Evolutionary conservation across 2,113 vertebrate genomes (phyloP).

Genomic region (Callipepla squamata): DNA sequence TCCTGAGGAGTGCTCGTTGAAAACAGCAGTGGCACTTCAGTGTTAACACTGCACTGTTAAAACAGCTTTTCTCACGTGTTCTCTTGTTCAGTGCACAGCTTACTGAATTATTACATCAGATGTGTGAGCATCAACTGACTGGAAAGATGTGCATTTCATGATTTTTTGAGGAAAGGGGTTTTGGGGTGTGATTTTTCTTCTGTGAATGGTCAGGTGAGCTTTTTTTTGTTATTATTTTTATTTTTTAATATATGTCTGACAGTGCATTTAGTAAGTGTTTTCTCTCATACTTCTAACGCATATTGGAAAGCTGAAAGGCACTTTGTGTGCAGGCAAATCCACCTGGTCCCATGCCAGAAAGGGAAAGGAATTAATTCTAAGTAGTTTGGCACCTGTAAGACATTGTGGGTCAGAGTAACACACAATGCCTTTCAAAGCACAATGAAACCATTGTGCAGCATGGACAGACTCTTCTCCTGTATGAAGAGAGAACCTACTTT

Average conservation of each 20-base stretch:
- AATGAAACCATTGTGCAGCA: neutral
- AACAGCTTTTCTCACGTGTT: neutral
- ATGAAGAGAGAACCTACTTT: neutral
- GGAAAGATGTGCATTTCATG: neutral
- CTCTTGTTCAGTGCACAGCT: neutral
- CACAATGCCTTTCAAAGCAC: neutral
- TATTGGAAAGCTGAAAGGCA: neutral
- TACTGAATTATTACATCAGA: neutral
- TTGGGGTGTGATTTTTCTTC: neutral
- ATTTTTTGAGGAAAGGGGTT: neutral
- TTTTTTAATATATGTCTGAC: neutral
- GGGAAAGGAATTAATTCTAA: neutral
- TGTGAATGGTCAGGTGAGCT: neutral
- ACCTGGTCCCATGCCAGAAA: neutral
- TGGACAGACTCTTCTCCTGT: rapidly evolving
- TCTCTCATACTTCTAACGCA: neutral
- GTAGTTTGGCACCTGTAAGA: neutral
- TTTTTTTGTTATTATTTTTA: neutral
- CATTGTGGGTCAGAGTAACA: neutral
- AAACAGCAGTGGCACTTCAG: neutral
- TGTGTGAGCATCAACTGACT: neutral
- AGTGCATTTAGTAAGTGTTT: neutral
- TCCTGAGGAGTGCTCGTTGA: neutral
- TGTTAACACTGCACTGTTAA: neutral
- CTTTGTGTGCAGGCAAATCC: neutral